phyloP scores from a whole-genome alignment of 2,113 vertebrate species.

The Amblyopsis rosae region DNA sequence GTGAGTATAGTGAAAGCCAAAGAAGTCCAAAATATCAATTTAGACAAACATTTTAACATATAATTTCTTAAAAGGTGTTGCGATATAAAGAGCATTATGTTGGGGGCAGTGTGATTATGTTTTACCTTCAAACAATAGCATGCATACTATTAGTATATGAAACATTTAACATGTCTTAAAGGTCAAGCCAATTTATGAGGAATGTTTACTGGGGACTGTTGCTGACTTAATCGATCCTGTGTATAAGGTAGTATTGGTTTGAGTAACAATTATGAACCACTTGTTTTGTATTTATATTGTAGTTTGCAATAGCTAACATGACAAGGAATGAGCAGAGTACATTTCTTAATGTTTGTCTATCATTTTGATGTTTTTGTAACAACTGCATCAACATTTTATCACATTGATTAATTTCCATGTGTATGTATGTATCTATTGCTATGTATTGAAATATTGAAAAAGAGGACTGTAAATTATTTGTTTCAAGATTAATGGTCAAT shows the following conservation, averaged over 20 bases:
- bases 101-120: neutral
- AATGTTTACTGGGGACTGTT: neutral
- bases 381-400: conserved; percentile 26
- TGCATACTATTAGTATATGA: neutral
- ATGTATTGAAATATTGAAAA: conserved; percentile 35
- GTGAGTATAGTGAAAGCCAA: neutral
- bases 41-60: neutral
- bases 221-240: neutral
- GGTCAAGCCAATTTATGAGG: neutral
- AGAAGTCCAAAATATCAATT: neutral
- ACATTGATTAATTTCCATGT: conserved; percentile 21
- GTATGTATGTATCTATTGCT: neutral
- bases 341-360: conserved; percentile 9
- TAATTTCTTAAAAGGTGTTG: neutral
- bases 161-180: neutral
- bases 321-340: conserved; percentile 20
- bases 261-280: conserved; percentile 1
- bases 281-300: conserved; percentile 33
- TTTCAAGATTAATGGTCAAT: neutral
- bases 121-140: neutral
- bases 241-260: neutral
- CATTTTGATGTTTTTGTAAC: conserved; percentile 36
- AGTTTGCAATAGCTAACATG: conserved; percentile 37
- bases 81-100: neutral
- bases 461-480: conserved; percentile 25